Base-by-base conservation (phyloP, 2,113 vertebrate genomes). In the Scartelaos histophorus region DNA sequence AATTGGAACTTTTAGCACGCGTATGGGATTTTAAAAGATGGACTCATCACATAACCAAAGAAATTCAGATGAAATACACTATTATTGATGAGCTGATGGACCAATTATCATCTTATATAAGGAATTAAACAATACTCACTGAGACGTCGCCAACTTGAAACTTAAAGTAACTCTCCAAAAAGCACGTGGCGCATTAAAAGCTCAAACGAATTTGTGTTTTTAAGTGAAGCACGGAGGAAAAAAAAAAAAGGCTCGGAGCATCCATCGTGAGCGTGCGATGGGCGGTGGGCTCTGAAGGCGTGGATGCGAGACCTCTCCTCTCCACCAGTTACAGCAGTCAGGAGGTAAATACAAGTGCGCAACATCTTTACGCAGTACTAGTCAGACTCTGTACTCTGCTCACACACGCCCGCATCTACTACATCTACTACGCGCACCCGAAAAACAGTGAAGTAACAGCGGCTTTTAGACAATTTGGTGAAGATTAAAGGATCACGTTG, bases 291-390 rank as follows among this genome's bases (percentile, higher is more conserved):
- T 64, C 61, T 64, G 34, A 64, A 64, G 61, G 65, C 81, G 38
- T 29, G 29, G 29, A 29, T 29, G 29, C 29, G 29, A 29, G 29
- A 43, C 38, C 57, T 19, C 58, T 17, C 25, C 34, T n/a, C 61
- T 38, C 76, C 70, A 12, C 24, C 38, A 43, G 38, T 43, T 43
- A 43, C 38, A 34, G 25, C 71, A 78, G 73, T 85, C 66, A 68
- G 29, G 70, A 72, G 86, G 79, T 80, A 91, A 93, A 92, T 84
- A 49, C 65, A 92, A 93, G 87, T 94, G 91, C 92, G 93, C 92
- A 93, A 93, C 90, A 91, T 75, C 83, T 84, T 83, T 76, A 72
- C 72, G 84, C 90, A 83, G 77, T 85, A 78, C 84, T 73, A 75
- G 24, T 85, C 43, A 80, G 66, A 80, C 57, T 80, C 76, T 46